These are phyloP conservation scores for Silurus lanzhouensis DNA, from an alignment of 2,797 vertebrate species.

Conservation along the genomic window DNA sequence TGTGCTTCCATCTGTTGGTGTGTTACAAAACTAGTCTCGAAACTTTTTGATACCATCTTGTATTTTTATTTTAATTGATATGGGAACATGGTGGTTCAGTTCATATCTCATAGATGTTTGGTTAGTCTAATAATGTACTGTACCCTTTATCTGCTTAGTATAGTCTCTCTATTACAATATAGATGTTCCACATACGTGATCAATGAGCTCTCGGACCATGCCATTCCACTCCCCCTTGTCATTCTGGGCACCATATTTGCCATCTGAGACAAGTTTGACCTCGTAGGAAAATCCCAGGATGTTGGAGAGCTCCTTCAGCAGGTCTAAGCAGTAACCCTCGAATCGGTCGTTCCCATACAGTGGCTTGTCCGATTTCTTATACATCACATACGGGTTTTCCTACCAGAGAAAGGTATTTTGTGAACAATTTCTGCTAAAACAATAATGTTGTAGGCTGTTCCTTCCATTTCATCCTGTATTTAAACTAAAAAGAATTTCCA, in stretches of 20 bases:
- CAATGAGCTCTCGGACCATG: slow-evolving; percentile 99
- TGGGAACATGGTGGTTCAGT: background rate
- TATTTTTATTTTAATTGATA: background rate
- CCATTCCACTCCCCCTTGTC: slow-evolving; percentile 99
- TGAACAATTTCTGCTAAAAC: background rate
- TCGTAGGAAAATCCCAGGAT: slow-evolving; percentile 97
- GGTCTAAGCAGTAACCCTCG: slow-evolving; percentile 96
- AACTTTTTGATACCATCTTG: too few relatives aligned
- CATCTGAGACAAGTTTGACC: slow-evolving; percentile 92
- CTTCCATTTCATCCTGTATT: background rate
- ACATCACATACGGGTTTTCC: slow-evolving; percentile 99
- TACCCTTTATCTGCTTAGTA: background rate
- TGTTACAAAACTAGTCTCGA: too few relatives aligned
- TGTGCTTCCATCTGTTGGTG: too few relatives aligned
- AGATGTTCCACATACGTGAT: slow-evolving; percentile 77
- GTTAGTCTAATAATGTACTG: background rate
- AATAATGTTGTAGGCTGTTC: background rate
- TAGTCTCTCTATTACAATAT: background rate
- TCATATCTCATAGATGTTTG: background rate
- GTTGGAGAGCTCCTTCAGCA: slow-evolving; percentile 94
- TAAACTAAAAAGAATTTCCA: background rate
- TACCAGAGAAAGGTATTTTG: slow-evolving; percentile 59
- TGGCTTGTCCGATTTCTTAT: slow-evolving; percentile 96
- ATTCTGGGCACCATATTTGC: slow-evolving; percentile 96
- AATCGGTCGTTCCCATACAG: slow-evolving; percentile 96